Conservation (phyloP, 1,140 invertebrate species). For the Bombyx mandarina region DNA sequence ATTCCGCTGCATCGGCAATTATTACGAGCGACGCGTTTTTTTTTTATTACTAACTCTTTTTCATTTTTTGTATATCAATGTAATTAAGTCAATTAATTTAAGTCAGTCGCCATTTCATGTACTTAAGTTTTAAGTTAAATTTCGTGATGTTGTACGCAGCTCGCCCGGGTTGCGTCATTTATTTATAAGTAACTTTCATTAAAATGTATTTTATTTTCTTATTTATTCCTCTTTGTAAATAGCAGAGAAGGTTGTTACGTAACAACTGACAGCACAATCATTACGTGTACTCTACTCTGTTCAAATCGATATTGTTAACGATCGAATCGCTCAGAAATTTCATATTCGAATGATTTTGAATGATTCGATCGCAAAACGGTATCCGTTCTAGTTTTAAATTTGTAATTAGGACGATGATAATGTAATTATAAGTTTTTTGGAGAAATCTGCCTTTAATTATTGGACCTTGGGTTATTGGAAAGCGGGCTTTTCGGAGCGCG, state of each 20-base stretch:
- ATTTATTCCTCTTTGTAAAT: neutral
- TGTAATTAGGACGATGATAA: neutral
- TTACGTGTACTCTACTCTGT: too few relatives aligned
- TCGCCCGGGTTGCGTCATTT: slow-evolving; percentile 24
- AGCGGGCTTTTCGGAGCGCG: slow-evolving; percentile 48
- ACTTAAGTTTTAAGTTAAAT: slow-evolving; percentile 31
- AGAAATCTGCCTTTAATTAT: slow-evolving; percentile 41
- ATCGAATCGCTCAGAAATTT: too few relatives aligned
- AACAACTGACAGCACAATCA: neutral
- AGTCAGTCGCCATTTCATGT: slow-evolving; percentile 65
- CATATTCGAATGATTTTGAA: too few relatives aligned
- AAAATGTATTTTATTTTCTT: slow-evolving; percentile 9
- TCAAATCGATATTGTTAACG: too few relatives aligned
- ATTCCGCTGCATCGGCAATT: neutral
- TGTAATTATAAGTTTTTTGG: slow-evolving; percentile 46
- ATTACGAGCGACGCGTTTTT: slow-evolving; percentile 18
- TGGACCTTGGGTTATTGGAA: slow-evolving; percentile 45
- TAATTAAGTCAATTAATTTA: slow-evolving; percentile 46
- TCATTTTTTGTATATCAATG: slow-evolving; percentile 27
- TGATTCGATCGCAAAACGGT: too few relatives aligned
- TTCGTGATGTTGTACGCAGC: slow-evolving; percentile 3
- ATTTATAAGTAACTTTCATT: neutral
- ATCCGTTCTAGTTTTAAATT: too few relatives aligned
- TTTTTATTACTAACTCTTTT: slow-evolving; percentile 24
- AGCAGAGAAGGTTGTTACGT: neutral